phyloP scores from a whole-genome alignment of 2,888 invertebrate species.

The Chirona hameri region DNA sequence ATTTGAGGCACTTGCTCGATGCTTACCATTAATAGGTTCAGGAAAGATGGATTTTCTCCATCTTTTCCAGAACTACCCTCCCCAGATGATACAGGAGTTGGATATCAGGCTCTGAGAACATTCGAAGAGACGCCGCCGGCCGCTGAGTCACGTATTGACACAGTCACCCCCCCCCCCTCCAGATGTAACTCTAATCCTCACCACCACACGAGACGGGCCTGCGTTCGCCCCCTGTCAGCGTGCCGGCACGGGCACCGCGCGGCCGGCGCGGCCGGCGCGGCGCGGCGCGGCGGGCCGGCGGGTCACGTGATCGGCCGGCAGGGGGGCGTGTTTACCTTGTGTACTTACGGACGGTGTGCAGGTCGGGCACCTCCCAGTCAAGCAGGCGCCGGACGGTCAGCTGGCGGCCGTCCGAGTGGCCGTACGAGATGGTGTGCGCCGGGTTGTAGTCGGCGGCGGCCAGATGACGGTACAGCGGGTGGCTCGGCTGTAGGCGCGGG shows the following conservation, averaged over 20 bases:
- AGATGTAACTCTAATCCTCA: not conserved
- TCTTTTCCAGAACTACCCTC: no score
- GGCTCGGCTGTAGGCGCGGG: not conserved
- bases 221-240: not conserved
- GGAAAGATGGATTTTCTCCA: no score
- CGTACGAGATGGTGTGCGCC: constrained; percentile 25
- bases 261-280: not conserved
- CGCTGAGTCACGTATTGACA: no score
- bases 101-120: no score
- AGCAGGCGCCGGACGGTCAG: constrained; percentile 1
- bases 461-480: not conserved
- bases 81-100: no score
- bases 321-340: constrained; percentile 24
- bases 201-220: not conserved
- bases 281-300: not conserved
- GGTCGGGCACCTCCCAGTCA: constrained; percentile 24
- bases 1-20: no score
- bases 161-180: no score
- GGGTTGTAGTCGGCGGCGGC: not conserved
- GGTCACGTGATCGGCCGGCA: not conserved
- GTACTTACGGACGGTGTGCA: constrained; percentile 28
- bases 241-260: not conserved
- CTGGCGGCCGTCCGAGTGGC: constrained; percentile 7
- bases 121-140: no score
- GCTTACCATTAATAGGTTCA: no score